Percentiles rank a stretch among this genome's conserved stretches.
Conservation (phyloP, 2,888 invertebrate species). For the Scaeva pyrastri region DNA sequence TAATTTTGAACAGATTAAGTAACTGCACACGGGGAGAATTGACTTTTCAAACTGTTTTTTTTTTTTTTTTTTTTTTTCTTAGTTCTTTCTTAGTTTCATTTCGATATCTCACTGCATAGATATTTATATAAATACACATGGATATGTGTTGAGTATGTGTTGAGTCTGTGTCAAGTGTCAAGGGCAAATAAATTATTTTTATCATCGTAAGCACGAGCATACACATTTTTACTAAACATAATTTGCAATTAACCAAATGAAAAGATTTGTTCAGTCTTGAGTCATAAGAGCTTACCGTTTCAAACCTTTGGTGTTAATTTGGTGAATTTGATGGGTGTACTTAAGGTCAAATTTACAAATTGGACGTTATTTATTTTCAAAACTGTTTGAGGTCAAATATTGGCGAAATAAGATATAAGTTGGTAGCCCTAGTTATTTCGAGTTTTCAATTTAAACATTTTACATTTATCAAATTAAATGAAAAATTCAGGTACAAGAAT, state of each 20-base stretch:
- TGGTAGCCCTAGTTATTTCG: too few species aligned
- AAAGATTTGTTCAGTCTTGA: not conserved
- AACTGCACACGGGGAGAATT: slow-evolving; percentile 59
- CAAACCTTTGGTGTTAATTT: not conserved
- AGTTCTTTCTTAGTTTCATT: too few species aligned
- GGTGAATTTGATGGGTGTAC: not conserved
- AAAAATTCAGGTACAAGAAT: too few species aligned
- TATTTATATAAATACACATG: too few species aligned
- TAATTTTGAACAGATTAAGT: slow-evolving; percentile 65
- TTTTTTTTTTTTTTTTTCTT: slow-evolving; percentile 41
- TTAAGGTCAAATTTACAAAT: too few species aligned
- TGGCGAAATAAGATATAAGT: too few species aligned
- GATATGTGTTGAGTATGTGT: not conserved
- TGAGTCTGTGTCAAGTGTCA: slow-evolving; percentile 30
- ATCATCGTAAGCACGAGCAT: not conserved
- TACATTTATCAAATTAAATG: too few species aligned
- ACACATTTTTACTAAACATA: not conserved
- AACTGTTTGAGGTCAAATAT: too few species aligned
- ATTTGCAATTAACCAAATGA: slow-evolving; percentile 14
- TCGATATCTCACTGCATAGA: not conserved
- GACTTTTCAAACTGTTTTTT: slow-evolving; percentile 56
- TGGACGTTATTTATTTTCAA: too few species aligned
- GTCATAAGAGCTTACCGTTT: not conserved
- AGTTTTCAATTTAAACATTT: too few species aligned
- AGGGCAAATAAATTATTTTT: slow-evolving; percentile 38